These are phyloP conservation scores for Lordiphosa mommai DNA, from an alignment of 1,140 invertebrate species.

Conservation along the genomic window DNA sequence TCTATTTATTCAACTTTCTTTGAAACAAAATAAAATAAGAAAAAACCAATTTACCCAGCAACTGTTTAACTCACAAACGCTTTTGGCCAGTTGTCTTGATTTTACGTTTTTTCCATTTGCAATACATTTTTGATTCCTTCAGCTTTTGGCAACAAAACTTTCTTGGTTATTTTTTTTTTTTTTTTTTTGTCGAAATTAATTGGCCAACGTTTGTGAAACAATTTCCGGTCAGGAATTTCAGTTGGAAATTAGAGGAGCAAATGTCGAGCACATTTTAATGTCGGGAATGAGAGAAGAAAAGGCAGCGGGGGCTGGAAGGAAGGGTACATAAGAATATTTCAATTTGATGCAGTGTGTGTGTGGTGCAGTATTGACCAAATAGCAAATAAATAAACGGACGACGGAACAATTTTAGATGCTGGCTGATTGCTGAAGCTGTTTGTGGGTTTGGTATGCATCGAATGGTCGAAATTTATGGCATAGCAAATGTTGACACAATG, in stretches of 20 bases:
- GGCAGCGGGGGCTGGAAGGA: background rate
- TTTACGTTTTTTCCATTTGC: slow-evolving; percentile 2
- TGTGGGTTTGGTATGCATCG: slow-evolving; percentile 35
- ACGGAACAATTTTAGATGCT: background rate
- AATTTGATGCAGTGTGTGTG: slow-evolving; percentile 43
- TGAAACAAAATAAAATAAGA: too few species aligned
- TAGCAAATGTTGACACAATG: slow-evolving; percentile 70
- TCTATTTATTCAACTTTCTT: too few species aligned
- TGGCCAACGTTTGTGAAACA: slow-evolving; percentile 69
- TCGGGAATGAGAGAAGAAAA: background rate
- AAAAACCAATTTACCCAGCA: too few species aligned
- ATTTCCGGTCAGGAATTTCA: slow-evolving; percentile 73
- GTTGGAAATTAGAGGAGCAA: slow-evolving; percentile 15
- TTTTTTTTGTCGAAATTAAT: slow-evolving; percentile 72
- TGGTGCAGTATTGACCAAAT: slow-evolving; percentile 44
- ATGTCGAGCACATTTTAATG: slow-evolving; percentile 23
- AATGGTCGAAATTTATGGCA: slow-evolving; percentile 60
- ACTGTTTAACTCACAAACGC: too few species aligned
- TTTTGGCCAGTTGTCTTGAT: too few species aligned
- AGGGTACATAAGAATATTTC: slow-evolving; percentile 43
- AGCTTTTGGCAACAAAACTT: slow-evolving; percentile 12
- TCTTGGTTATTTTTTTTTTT: slow-evolving; percentile 62
- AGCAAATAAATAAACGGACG: slow-evolving; percentile 42
- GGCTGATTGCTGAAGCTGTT: slow-evolving; percentile 11
- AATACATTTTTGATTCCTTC: background rate